Percentiles rank a stretch among this genome's conserved stretches.
These are phyloP conservation scores for Serrognathus titanus DNA, from an alignment of 2,888 invertebrate genomes.

Conservation along the genomic window DNA sequence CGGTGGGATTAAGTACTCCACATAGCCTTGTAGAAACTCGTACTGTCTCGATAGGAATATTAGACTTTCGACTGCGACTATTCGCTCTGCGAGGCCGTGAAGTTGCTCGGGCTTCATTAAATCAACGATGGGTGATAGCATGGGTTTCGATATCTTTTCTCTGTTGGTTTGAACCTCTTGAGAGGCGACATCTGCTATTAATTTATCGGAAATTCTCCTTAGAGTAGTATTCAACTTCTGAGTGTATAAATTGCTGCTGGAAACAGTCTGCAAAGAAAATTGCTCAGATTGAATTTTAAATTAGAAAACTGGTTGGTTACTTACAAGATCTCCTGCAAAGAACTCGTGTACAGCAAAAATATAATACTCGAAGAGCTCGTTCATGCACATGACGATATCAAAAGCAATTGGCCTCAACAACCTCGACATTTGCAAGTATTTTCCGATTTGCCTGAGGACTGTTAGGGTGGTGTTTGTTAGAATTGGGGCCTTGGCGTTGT, in stretches of 20 bases:
- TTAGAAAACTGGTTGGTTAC: conserved; percentile 31
- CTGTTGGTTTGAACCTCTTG: conserved; percentile 37
- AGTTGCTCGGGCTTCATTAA: conserved; percentile 67
- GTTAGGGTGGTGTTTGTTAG: conserved; percentile 91
- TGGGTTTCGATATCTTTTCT: conserved; percentile 51
- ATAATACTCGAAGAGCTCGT: conserved; percentile 91
- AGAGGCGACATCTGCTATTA: conserved; percentile 52
- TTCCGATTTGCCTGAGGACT: conserved; percentile 82
- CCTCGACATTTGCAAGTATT: conserved; percentile 90
- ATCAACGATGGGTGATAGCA: conserved; percentile 63
- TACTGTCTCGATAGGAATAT: conserved; percentile 87
- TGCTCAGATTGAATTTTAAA: no score
- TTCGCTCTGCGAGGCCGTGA: conserved; percentile 79
- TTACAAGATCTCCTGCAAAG: conserved; percentile 74
- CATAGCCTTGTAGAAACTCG: conserved; percentile 76
- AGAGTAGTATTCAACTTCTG: conserved; percentile 70
- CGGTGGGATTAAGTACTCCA: conserved; percentile 77
- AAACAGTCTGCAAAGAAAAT: conserved; percentile 48
- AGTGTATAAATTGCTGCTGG: conserved; percentile 57
- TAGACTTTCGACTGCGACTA: conserved; percentile 90
- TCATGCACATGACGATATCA: conserved; percentile 87
- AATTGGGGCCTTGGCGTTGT: conserved; percentile 53
- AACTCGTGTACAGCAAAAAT: conserved; percentile 84
- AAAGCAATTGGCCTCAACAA: conserved; percentile 85
- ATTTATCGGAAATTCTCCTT: conserved; percentile 72